Evolutionary conservation across 2,113 vertebrate genomes (phyloP), one percentile per base, ranked within the genome.

Genomic region (Phainopepla nitens): DNA sequence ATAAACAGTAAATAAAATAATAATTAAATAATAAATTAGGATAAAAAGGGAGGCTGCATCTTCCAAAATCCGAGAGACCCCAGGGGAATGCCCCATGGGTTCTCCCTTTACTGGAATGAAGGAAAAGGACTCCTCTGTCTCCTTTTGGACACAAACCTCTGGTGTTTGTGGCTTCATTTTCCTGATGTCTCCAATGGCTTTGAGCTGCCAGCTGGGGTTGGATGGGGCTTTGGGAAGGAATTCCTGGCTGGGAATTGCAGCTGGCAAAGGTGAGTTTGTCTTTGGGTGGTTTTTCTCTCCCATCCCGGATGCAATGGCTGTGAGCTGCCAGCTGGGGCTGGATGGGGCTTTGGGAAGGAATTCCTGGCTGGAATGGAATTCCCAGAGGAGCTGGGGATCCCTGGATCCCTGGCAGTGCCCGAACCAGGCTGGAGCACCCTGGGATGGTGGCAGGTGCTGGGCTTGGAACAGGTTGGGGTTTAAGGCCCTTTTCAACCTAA

Each of bases 391-490:
- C 58, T 84, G 58, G 6, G 81, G 47, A 20, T 50, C 45, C 66
- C 56, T 44, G 68, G 51, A 44, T 68, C 62, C 83, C 62, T 60
- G 84, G 64, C 0, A 53, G 2, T 24, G 39, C 1, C 54, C 84
- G n/a, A 1, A 33, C 27, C 33, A 6, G 83, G 62, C 1, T 77
- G 83, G 81, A 53, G 20, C 44, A 17, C 1, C 35, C 61, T 22
- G 62, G 60, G 51, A 2, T 0, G 2, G 21, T 4, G 62, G 84
- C 1, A 70, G 24, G 47, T 16, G 45, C 10, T 60, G 17, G 54
- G 50, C 7, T 9, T 36, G 33, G 28, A 1, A 9, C 0, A 1
- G 53, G 36, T 1, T 19, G 27, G 1, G 6, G 2, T 29, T 54
- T 29, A 6, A n/a, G 3, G 13, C 2, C 3, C 5, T 19, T 61